Base-by-base conservation (phyloP, 2,888 invertebrate species). In the Trilocha varians region DNA sequence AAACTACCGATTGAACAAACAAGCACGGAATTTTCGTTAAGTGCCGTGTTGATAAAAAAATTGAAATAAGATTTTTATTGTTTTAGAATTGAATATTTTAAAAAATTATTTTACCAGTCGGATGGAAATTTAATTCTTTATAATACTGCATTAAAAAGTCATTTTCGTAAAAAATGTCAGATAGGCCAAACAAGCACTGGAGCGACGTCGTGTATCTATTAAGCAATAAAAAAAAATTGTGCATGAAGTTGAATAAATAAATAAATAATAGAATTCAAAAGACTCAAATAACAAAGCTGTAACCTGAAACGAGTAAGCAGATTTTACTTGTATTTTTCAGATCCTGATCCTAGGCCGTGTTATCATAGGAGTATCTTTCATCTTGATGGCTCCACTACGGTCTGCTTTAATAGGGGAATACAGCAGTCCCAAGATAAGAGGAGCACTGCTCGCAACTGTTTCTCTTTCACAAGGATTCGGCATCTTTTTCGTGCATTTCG, bases 391-490 rank as follows among this genome's bases (percentile, higher is more conserved):
- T 1, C 68, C 87, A 0, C 61, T 85, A 1, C 72, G 75, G 1
- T 77, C 87, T 0, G 80, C 87, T 3, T 83, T 87, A 45, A 78
- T 87, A 32, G 87, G 87, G 2, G 89, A 89, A 55, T 87, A 78
- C 42, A 72, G 83, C 6, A 85, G 87, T 39, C 90, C 88, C 0
- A 80, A 74, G 46, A 79, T 89, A 45, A 78, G 91, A 36, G 90
- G 91, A 1, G 76, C 87, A 1, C 76, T 90, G 16, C 79, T 90
- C 36, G 84, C 90, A 11, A 80, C 84, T 1, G 82, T 89, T 2
- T 87, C 89, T 1, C 64, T 90, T 2, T 73, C 87, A 0, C 85
- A 89, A 37, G 83, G 90, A 0, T 51, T 83, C 16, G 90, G 91
- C 3, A 87, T 91, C 18, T 77, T 90, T 13, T 57, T 88, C 9